Conservation (phyloP, 2,113 vertebrate genomes). For the Calonectris borealis region DNA sequence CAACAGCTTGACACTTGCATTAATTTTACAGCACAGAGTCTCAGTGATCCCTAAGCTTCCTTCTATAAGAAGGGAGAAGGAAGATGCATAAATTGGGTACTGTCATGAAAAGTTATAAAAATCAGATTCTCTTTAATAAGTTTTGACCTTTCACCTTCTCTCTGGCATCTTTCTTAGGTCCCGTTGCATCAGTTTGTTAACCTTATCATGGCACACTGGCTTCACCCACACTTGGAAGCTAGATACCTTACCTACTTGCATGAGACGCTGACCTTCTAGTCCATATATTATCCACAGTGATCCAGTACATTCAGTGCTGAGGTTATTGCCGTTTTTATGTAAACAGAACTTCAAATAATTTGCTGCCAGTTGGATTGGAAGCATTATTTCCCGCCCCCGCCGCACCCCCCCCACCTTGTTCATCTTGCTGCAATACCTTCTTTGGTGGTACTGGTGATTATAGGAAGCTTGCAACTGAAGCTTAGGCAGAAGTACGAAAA, state of each 20-base stretch:
- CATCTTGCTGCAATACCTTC: slow-evolving; percentile 55
- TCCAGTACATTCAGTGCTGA: slow-evolving; percentile 36
- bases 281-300: neutral
- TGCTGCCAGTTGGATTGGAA: slow-evolving; percentile 65
- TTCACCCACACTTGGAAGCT: neutral
- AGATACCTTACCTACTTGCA: neutral
- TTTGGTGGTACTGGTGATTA: slow-evolving; percentile 69
- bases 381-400: slow-evolving; percentile 30
- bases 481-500: slow-evolving; percentile 20
- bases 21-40: slow-evolving; percentile 41
- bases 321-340: slow-evolving; percentile 38
- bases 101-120: neutral
- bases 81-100: neutral
- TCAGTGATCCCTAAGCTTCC: slow-evolving; percentile 22
- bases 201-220: neutral
- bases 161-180: neutral
- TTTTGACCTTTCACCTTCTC: neutral
- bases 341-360: slow-evolving; percentile 60
- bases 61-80: neutral
- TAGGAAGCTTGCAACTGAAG: slow-evolving; percentile 36
- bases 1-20: slow-evolving; percentile 65
- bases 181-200: neutral
- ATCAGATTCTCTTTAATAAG: neutral
- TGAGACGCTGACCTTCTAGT: neutral
- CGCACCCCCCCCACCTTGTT: neutral